Conservation (phyloP, 2,797 vertebrate genomes). For the Falco novaeseelandiae region DNA sequence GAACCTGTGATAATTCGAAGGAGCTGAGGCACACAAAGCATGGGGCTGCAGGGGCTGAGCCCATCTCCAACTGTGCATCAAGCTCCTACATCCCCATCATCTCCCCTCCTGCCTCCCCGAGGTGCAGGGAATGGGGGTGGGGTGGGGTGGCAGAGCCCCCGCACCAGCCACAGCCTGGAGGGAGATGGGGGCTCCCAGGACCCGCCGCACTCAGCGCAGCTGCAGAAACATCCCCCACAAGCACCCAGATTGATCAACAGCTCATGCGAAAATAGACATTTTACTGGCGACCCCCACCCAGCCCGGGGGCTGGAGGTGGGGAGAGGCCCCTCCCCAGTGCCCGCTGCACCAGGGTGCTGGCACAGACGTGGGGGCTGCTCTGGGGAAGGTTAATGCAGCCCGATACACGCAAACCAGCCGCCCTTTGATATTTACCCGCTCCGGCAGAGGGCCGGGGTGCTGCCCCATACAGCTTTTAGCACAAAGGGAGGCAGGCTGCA, state of each 20-base stretch:
- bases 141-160: background rate
- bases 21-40: fast-evolving
- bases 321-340: background rate
- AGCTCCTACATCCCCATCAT: background rate
- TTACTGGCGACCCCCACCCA: background rate
- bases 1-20: background rate
- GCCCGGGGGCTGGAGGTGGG: fast-evolving
- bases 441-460: fast-evolving
- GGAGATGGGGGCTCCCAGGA: fast-evolving
- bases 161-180: background rate
- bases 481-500: background rate
- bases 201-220: background rate
- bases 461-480: fast-evolving
- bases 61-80: background rate
- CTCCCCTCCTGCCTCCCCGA: background rate
- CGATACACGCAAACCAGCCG: fast-evolving
- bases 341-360: background rate
- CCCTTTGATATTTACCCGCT: fast-evolving
- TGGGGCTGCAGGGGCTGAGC: background rate
- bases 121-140: background rate
- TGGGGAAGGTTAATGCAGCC: background rate
- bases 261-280: background rate
- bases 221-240: fast-evolving
- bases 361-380: background rate
- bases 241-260: background rate